phyloP scores from a whole-genome alignment of 2,888 invertebrate genomes.

The Ormyrus labotus region DNA sequence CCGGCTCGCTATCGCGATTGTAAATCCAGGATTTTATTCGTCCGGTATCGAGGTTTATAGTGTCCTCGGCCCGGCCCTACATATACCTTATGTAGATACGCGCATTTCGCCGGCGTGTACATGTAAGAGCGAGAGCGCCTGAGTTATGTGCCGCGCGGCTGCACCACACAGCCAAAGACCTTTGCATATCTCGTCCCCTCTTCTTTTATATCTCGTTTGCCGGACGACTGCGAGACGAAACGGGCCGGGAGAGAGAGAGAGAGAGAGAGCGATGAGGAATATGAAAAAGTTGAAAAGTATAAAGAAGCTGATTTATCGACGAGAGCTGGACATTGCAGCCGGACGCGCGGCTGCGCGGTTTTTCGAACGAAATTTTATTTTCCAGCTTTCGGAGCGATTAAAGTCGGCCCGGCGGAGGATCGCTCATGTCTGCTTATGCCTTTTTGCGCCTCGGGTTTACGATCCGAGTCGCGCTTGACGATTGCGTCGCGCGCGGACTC shows the following conservation, averaged over 20 bases:
- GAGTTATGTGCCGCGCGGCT: slow-evolving; percentile 72
- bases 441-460: too few relatives aligned
- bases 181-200: slow-evolving; percentile 70
- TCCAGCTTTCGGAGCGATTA: neutral
- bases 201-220: neutral
- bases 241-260: neutral
- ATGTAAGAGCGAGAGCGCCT: slow-evolving; percentile 49
- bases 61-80: slow-evolving; percentile 65
- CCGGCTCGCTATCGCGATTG: slow-evolving; percentile 72
- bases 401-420: too few relatives aligned
- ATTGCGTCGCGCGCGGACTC: too few relatives aligned
- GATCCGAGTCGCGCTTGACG: too few relatives aligned
- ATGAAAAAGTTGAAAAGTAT: slow-evolving; percentile 29
- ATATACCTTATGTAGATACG: neutral
- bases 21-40: slow-evolving; percentile 75
- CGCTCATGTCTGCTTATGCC: too few relatives aligned
- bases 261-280: neutral
- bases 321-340: neutral
- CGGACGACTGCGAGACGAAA: neutral
- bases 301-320: slow-evolving; percentile 37
- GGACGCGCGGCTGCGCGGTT: too few relatives aligned
- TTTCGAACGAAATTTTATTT: neutral
- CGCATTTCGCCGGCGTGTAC: neutral
- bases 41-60: slow-evolving; percentile 75
- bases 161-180: slow-evolving; percentile 63